Conservation (phyloP, 92 coral and sea anemone genomes). For the Phenganax stokvisi region DNA sequence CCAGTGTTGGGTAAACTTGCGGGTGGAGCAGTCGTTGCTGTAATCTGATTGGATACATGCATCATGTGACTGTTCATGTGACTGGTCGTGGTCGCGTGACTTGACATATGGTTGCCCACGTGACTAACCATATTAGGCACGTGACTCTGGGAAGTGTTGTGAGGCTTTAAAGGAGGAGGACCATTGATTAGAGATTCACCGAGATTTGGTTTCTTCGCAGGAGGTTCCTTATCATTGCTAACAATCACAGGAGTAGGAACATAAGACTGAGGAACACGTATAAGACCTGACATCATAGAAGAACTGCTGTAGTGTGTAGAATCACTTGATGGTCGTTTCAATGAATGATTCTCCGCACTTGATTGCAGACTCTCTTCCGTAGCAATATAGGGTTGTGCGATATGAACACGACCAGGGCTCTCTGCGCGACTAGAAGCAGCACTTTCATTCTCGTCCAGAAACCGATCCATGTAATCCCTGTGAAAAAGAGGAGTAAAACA, state of each 20-base stretch:
- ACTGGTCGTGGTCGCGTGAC: constrained; percentile 13
- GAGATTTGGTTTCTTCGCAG: constrained; percentile 66
- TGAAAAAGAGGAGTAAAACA: background rate
- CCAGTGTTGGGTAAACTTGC: constrained; percentile 15
- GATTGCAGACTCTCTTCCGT: background rate
- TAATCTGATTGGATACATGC: constrained; percentile 15
- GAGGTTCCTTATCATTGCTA: constrained; percentile 61
- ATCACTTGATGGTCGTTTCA: constrained; percentile 40
- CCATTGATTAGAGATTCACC: constrained; percentile 28
- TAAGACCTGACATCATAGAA: constrained; percentile 29
- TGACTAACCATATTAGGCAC: background rate
- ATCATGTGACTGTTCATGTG: constrained; percentile 24
- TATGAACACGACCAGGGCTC: constrained; percentile 77
- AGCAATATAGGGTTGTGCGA: constrained; percentile 41
- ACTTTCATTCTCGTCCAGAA: constrained; percentile 96
- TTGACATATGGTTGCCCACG: constrained; percentile 4
- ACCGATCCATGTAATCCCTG: constrained; percentile 99
- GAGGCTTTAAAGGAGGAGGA: constrained; percentile 28
- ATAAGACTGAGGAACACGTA: constrained; percentile 57
- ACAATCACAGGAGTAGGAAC: constrained; percentile 98
- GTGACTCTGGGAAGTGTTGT: constrained; percentile 5
- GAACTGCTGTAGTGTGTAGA: constrained; percentile 39
- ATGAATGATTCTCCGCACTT: constrained; percentile 17
- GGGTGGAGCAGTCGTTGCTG: constrained; percentile 4
- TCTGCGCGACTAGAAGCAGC: constrained; percentile 99